Conservation (phyloP, 2,888 invertebrate genomes). For the Lepas anatifera region DNA sequence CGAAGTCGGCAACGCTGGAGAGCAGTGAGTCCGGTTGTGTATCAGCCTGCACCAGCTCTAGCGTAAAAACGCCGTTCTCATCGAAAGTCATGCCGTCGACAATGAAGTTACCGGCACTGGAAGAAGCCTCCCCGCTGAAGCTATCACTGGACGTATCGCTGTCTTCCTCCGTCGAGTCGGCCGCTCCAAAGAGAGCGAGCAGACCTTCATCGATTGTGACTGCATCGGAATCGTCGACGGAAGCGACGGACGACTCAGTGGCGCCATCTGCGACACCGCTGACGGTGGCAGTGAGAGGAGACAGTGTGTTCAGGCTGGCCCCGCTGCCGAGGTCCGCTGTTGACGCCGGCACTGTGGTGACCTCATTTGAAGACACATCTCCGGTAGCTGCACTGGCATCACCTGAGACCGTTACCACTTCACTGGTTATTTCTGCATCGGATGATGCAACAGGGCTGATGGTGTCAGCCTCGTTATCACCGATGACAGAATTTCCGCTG, state of each 20-base stretch:
- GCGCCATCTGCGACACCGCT: background rate
- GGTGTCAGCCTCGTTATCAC: no score
- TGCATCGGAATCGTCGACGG: no score
- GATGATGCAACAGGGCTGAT: no score
- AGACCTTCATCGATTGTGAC: background rate
- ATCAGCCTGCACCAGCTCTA: background rate
- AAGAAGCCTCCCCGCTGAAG: background rate
- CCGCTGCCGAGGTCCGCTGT: background rate
- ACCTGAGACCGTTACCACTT: no score
- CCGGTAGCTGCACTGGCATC: no score
- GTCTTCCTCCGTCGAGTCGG: background rate
- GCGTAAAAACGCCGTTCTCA: constrained; percentile 2
- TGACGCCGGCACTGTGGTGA: background rate
- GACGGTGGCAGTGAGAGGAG: background rate
- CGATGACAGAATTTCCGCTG: background rate
- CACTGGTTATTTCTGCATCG: no score
- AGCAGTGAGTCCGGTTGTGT: background rate
- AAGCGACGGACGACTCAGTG: no score
- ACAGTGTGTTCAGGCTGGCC: background rate
- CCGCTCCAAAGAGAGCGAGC: background rate
- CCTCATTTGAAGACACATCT: background rate
- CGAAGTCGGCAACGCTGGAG: background rate
- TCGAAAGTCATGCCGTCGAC: constrained; percentile 5
- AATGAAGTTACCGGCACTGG: background rate
- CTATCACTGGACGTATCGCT: background rate